phyloP scores from a whole-genome alignment of 2,113 vertebrate genomes.

The Malaclemys terrapin region DNA sequence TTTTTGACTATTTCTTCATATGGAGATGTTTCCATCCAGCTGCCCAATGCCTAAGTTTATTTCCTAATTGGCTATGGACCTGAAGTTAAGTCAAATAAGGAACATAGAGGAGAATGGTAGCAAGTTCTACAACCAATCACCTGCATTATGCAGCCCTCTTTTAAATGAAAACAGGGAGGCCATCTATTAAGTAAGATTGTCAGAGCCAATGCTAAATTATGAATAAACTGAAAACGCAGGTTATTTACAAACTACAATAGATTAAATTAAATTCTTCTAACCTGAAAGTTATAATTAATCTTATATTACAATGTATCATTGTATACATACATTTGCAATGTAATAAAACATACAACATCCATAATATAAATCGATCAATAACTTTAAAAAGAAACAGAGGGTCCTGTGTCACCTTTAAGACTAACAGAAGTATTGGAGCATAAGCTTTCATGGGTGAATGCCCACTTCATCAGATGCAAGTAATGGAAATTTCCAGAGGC shows the following conservation, averaged over 20 bases:
- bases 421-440: too few species aligned
- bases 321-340: background rate
- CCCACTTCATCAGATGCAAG: too few species aligned
- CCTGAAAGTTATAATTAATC: background rate
- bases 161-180: background rate
- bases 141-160: background rate
- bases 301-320: background rate
- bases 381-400: background rate
- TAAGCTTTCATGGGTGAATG: too few species aligned
- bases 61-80: background rate
- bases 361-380: constrained; percentile 15
- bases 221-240: background rate
- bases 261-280: constrained; percentile 36
- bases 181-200: background rate
- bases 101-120: background rate
- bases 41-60: background rate
- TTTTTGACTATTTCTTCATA: background rate
- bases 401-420: too few species aligned
- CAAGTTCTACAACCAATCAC: background rate
- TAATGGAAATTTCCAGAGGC: too few species aligned
- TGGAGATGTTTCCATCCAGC: background rate
- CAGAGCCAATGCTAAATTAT: background rate
- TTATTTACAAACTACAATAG: background rate
- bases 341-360: constrained; percentile 16
- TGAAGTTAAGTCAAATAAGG: background rate